Evolutionary conservation across 2,797 vertebrate genomes (phyloP).

Genomic region (Argentina silus): DNA sequence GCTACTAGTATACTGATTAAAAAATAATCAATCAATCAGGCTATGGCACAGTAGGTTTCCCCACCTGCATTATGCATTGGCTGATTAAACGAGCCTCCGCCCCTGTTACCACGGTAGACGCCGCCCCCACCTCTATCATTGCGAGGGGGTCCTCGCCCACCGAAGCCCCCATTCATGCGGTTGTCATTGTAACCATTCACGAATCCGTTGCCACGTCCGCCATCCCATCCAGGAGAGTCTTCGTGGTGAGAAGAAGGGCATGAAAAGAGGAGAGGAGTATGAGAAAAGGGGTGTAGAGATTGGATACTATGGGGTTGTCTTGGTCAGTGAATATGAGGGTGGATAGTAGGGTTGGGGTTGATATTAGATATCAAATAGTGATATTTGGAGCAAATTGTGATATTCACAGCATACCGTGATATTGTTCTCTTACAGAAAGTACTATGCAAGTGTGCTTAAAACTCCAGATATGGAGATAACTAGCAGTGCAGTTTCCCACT

Average conservation of each 20-base stretch:
- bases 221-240: conserved; percentile 82
- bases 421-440: no score
- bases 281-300: neutral
- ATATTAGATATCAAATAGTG: no score
- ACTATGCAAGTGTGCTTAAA: no score
- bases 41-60: conserved; percentile 49
- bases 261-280: conserved; percentile 10
- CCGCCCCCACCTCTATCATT: conserved; percentile 82
- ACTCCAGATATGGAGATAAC: no score
- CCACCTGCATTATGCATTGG: conserved; percentile 78
- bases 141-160: conserved; percentile 78
- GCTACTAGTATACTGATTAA: conserved; percentile 1
- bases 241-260: conserved; percentile 21
- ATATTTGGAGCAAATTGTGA: no score
- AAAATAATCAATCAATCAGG: conserved; percentile 9
- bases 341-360: neutral
- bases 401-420: no score
- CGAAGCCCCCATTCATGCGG: conserved; percentile 80
- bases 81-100: conserved; percentile 76
- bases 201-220: conserved; percentile 81
- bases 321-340: neutral
- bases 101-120: conserved; percentile 76
- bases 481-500: no score
- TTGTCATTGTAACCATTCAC: conserved; percentile 85
- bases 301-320: neutral